Evolutionary conservation across 2,113 vertebrate species (phyloP), one percentile per base, ranked within the genome.

Genomic region (Cottus gobio): DNA sequence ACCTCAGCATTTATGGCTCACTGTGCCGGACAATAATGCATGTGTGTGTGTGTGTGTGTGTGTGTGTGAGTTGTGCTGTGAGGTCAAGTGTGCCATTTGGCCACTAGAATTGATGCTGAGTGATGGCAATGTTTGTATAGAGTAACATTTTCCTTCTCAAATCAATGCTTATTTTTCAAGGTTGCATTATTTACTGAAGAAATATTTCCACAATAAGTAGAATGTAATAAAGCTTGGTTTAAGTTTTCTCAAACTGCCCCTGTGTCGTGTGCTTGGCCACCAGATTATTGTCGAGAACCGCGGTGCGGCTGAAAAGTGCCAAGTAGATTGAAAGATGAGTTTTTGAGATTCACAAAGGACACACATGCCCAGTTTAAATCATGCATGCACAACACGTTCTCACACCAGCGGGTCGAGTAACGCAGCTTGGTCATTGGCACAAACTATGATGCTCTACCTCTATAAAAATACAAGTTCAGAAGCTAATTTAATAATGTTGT

Each of bases 101-200:
- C 70, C 62, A 66, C 50, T 66, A 34, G 62, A 87, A 46, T 80
- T 9, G 15, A 39, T 58, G 22, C 37, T 67, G 28, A 26, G 20
- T 44, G 13, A n/a, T n/a, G n/a, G n/a, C n/a, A n/a, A n/a, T n/a
- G n/a, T 56, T 57, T n/a, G 34, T 39, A 20, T 31, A 13, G 1
- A 50, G 44, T 18, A 30, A 22, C 1, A 22, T 36, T 69, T n/a
- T n/a, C n/a, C n/a, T n/a, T 48, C 26, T 8, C 7, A 67, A 67
- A 67, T 65, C 24, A 46, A 46, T 30, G 28, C 15, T 63, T 24
- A 42, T 28, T 42, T 7, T 64, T 62, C 22, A 62, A 37, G 5
- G n/a, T n/a, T 6, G 18, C 1, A 28, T 65, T 18, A 28, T 28
- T 4, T 18, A 44, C n/a, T 13, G 15, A 42, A 37, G n/a, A 18